Conservation (phyloP, 1,140 invertebrate genomes). For the Lucilia sericata region DNA sequence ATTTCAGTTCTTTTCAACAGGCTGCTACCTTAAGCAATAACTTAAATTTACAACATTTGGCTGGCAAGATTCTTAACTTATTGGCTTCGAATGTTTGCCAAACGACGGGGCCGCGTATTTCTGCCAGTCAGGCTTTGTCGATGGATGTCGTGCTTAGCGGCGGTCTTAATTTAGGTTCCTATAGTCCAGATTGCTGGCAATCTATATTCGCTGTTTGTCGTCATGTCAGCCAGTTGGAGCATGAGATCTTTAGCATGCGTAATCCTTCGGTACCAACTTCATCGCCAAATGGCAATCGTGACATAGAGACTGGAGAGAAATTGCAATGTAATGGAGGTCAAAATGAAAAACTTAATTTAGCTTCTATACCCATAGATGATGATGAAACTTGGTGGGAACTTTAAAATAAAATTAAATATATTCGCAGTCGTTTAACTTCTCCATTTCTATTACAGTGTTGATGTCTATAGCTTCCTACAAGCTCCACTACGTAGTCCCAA, state of each 20-base stretch:
- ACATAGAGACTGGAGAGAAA: constrained; percentile 68
- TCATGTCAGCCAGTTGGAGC: constrained; percentile 91
- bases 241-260: constrained; percentile 83
- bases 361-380: constrained; percentile 72
- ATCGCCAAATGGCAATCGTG: constrained; percentile 67
- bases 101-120: constrained; percentile 76
- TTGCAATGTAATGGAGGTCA: constrained; percentile 54
- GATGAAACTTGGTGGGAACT: constrained; percentile 79
- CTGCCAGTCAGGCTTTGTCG: constrained; percentile 88
- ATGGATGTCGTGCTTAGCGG: constrained; percentile 83
- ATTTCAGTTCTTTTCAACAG: constrained; percentile 60
- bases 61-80: constrained; percentile 66
- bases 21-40: constrained; percentile 81
- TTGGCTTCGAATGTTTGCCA: constrained; percentile 66
- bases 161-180: constrained; percentile 90
- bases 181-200: constrained; percentile 91
- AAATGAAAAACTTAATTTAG: constrained; percentile 66
- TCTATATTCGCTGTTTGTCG: constrained; percentile 92
- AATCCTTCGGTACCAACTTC: constrained; percentile 68
- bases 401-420: background rate
- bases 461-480: constrained; percentile 85
- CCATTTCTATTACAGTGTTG: constrained; percentile 73
- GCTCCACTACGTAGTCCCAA: constrained; percentile 75
- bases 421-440: background rate
- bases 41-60: constrained; percentile 80